Evolutionary conservation across 2,113 vertebrate genomes (phyloP).

Genomic region (Panurus biarmicus): DNA sequence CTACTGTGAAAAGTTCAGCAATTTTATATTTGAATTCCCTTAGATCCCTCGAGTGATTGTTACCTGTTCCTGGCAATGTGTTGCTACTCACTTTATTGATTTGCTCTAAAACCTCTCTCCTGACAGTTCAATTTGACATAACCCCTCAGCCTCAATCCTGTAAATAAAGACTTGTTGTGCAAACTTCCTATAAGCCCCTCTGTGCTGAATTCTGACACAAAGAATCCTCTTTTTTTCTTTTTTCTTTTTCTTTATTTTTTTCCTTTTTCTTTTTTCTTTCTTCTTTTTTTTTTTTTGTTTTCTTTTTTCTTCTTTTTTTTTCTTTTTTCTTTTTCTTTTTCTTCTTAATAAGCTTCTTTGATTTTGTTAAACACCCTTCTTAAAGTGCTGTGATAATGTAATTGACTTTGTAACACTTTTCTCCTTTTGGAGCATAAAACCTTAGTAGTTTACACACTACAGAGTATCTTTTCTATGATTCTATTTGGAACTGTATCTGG

Average conservation of each 20-base stretch:
- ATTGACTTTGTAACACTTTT: not conserved
- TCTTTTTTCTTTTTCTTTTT: accelerated
- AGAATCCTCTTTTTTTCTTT: not conserved
- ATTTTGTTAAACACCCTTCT: not conserved
- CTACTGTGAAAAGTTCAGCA: constrained; percentile 29
- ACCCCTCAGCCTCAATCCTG: not conserved
- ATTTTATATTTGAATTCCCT: constrained; percentile 44
- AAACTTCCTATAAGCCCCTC: not conserved
- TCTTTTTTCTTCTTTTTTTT: accelerated
- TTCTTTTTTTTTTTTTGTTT: accelerated
- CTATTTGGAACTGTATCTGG: not conserved
- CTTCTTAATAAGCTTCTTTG: not conserved
- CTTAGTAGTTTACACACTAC: not conserved
- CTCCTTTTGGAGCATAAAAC: not conserved
- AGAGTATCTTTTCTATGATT: not conserved
- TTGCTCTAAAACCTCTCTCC: not conserved
- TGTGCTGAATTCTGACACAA: not conserved
- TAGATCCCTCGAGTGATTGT: constrained; percentile 27
- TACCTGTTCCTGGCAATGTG: constrained; percentile 36
- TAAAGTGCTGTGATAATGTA: not conserved
- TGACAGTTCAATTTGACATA: constrained; percentile 1
- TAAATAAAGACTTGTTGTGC: constrained; percentile 11
- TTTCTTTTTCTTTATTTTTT: accelerated
- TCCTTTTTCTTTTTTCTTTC: accelerated
- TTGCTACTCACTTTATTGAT: constrained; percentile 1